Conservation (phyloP, 2,797 vertebrate genomes). For the Myotis vivesi region DNA sequence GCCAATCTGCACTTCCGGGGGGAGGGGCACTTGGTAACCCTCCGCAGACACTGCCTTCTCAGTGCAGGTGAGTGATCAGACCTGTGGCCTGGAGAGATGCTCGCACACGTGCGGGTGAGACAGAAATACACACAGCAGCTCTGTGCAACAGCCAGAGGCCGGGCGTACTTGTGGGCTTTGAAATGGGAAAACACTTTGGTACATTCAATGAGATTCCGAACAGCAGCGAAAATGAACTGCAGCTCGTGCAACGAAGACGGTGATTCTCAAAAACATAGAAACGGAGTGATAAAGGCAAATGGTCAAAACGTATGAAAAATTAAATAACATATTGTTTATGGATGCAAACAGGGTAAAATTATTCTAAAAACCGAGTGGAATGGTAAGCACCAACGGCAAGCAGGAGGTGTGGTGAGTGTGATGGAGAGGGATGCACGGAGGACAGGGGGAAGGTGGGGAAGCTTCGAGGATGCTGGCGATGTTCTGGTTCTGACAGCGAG, state of each 20-base stretch:
- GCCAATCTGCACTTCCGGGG: not conserved
- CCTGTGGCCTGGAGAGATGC: not conserved
- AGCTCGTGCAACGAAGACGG: not conserved
- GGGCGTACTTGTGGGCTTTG: not conserved
- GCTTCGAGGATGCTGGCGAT: not conserved
- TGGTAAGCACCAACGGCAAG: not conserved
- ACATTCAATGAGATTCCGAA: not conserved
- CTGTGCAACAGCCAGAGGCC: not conserved
- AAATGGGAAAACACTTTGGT: not conserved
- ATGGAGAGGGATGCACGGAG: not conserved
- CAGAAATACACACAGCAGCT: not conserved
- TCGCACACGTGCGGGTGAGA: not conserved
- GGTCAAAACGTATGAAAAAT: not conserved
- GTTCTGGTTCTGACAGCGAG: not conserved
- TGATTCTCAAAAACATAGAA: not conserved
- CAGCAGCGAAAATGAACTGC: not conserved
- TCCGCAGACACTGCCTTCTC: not conserved
- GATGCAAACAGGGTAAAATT: not conserved
- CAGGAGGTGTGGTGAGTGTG: not conserved
- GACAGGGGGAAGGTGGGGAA: accelerated
- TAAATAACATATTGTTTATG: not conserved
- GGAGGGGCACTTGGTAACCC: not conserved
- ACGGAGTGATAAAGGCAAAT: not conserved
- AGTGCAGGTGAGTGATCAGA: not conserved
- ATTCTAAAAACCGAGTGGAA: not conserved